phyloP scores from a whole-genome alignment of 2,797 vertebrate genomes.

The Ciconia nigra region DNA sequence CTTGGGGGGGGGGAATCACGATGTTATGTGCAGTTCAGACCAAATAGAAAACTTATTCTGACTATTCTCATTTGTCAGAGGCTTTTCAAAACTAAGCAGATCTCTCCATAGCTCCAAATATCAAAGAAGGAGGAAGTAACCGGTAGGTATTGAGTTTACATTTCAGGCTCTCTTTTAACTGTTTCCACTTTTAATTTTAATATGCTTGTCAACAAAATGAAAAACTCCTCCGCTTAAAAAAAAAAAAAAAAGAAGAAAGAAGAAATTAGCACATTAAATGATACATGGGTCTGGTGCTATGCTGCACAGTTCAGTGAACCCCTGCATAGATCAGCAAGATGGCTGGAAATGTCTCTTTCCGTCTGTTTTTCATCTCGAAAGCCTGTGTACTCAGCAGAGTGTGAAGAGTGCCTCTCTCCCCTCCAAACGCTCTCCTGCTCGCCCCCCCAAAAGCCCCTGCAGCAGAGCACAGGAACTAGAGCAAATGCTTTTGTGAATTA shows the following conservation, averaged over 20 bases:
- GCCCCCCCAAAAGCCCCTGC: constrained; percentile 79
- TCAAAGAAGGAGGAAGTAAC: constrained; percentile 35
- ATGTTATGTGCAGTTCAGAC: constrained; percentile 57
- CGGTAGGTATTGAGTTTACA: constrained; percentile 10
- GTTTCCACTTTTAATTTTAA: constrained; percentile 58
- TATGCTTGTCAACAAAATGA: constrained; percentile 45
- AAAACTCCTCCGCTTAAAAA: neutral
- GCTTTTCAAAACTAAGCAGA: constrained; percentile 69
- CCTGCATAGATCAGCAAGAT: constrained; percentile 76
- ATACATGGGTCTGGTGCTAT: constrained; percentile 69
- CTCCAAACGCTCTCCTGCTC: constrained; percentile 71
- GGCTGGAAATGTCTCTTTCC: constrained; percentile 81
- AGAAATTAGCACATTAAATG: constrained; percentile 68
- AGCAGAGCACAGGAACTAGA: constrained; percentile 92
- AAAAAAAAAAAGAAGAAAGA: neutral
- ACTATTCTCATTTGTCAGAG: constrained; percentile 67
- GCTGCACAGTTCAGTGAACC: constrained; percentile 80
- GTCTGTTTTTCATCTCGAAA: constrained; percentile 83
- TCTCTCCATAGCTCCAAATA: constrained; percentile 36
- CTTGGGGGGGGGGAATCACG: neutral
- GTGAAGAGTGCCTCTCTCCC: constrained; percentile 83
- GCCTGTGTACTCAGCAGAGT: constrained; percentile 84
- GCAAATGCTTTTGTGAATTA: constrained; percentile 98
- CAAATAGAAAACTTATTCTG: constrained; percentile 73
- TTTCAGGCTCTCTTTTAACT: constrained; percentile 10